These are phyloP conservation scores for Archips crataeganus DNA, from an alignment of 2,888 invertebrate genomes.

Conservation along the genomic window DNA sequence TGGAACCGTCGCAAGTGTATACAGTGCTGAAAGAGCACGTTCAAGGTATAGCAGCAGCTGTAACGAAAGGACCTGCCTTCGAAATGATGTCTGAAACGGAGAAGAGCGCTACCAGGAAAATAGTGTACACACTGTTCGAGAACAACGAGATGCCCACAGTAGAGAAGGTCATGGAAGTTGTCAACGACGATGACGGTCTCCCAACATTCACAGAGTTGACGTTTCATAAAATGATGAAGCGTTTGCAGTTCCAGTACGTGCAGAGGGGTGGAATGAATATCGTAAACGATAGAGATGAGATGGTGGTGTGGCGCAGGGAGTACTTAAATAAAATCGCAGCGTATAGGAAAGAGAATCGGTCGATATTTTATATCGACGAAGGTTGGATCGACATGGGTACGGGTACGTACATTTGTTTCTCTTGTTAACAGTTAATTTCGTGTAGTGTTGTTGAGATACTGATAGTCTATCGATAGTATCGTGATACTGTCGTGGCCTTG, in stretches of 20 bases:
- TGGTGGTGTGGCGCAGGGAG: not conserved
- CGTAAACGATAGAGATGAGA: not conserved
- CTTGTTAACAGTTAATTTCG: too few species aligned
- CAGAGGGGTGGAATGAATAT: not conserved
- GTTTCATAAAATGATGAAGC: not conserved
- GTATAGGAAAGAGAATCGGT: not conserved
- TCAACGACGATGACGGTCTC: not conserved
- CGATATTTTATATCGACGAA: conserved; percentile 10
- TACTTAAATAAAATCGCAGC: not conserved
- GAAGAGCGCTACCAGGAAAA: too few species aligned
- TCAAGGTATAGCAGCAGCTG: too few species aligned
- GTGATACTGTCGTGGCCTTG: too few species aligned
- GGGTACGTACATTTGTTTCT: not conserved
- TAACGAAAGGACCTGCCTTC: too few species aligned
- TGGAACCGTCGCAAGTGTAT: too few species aligned
- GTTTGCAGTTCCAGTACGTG: not conserved
- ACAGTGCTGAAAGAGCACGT: too few species aligned
- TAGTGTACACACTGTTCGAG: not conserved
- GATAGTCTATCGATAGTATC: too few species aligned
- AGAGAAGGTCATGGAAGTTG: not conserved
- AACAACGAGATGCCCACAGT: not conserved
- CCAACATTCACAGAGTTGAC: not conserved
- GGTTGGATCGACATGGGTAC: not conserved
- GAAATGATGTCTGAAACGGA: too few species aligned
- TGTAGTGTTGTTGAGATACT: too few species aligned